Conservation (phyloP, 1,140 invertebrate genomes). For the Zeugodacus cucurbitae region DNA sequence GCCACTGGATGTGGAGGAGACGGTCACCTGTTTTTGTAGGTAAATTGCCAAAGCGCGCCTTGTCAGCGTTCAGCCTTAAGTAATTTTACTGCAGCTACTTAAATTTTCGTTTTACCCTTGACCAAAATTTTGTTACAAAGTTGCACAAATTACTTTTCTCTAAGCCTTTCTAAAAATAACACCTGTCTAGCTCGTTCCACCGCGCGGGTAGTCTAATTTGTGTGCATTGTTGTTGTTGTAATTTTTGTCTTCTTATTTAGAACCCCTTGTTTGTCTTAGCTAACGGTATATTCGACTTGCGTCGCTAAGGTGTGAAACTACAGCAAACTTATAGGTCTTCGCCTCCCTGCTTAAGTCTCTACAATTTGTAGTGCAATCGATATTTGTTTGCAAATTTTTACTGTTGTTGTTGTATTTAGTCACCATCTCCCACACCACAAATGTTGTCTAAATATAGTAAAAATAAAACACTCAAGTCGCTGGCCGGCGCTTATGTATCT, state of each 20-base stretch:
- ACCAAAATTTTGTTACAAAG: neutral
- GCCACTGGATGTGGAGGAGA: constrained; percentile 76
- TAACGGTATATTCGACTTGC: neutral
- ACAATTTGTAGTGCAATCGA: constrained; percentile 32
- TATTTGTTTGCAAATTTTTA: neutral
- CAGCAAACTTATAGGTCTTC: constrained; percentile 5
- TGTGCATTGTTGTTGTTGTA: neutral
- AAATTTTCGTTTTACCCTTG: no score
- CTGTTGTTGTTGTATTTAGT: neutral
- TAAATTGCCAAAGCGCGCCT: constrained; percentile 50
- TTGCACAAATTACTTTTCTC: neutral
- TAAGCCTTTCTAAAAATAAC: constrained; percentile 17
- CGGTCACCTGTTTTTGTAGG: constrained; percentile 81
- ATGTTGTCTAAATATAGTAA: neutral
- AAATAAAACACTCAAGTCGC: neutral
- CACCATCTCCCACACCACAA: neutral
- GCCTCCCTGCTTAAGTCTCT: neutral
- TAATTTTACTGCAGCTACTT: no score
- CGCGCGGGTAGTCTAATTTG: neutral
- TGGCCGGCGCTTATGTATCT: neutral
- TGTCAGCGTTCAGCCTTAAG: no score
- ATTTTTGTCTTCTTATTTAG: neutral
- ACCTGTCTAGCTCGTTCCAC: neutral
- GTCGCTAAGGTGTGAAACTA: neutral
- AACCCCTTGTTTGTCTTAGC: neutral